phyloP scores from a whole-genome alignment of 2,888 invertebrate genomes.

The Philonicus albiceps region DNA sequence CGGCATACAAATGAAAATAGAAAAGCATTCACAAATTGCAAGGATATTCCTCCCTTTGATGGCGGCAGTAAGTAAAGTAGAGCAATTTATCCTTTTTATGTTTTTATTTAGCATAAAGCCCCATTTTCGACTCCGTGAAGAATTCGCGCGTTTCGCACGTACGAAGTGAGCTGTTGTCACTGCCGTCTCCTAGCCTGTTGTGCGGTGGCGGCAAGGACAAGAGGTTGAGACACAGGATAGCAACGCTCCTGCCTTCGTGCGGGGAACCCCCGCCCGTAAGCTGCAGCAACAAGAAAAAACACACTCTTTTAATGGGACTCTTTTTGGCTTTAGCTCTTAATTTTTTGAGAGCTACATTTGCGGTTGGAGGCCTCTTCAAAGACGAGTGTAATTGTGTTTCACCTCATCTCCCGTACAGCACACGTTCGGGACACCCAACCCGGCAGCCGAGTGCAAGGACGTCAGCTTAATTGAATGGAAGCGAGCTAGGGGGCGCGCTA shows the following conservation, averaged over 20 bases:
- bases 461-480: slow-evolving; percentile 31
- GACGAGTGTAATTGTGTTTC: slow-evolving; percentile 42
- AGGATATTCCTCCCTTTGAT: slow-evolving; percentile 31
- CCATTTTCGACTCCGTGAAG: slow-evolving; percentile 31
- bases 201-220: neutral
- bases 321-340: slow-evolving; percentile 42
- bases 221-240: neutral
- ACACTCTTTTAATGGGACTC: slow-evolving; percentile 37
- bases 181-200: neutral
- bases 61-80: slow-evolving; percentile 38
- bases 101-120: slow-evolving; percentile 41
- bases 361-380: slow-evolving; percentile 42
- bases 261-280: neutral
- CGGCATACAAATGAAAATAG: slow-evolving; percentile 20
- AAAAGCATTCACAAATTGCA: slow-evolving; percentile 39
- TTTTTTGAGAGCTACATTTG: slow-evolving; percentile 42
- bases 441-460: neutral
- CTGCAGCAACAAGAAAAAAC: slow-evolving; percentile 14
- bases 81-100: slow-evolving; percentile 41
- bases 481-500: neutral
- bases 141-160: slow-evolving; percentile 39
- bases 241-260: neutral
- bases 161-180: slow-evolving; percentile 2
- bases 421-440: neutral
- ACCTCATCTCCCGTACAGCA: slow-evolving; percentile 24